These are phyloP conservation scores for Lota lota DNA, from an alignment of 2,113 vertebrate genomes.

Conservation along the genomic window DNA sequence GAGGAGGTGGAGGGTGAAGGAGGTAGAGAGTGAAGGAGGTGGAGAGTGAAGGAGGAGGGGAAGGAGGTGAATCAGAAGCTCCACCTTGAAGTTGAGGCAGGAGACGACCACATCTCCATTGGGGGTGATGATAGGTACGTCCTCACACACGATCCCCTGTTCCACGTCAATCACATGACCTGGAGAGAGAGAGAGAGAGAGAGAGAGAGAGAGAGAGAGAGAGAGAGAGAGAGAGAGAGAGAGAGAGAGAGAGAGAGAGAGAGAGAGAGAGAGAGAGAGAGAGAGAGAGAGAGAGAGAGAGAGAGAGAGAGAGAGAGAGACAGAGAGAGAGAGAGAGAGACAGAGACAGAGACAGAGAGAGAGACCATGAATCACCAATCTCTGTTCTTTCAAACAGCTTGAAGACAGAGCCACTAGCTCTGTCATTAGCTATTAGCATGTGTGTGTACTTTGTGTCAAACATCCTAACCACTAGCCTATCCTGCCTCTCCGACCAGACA, in stretches of 20 bases:
- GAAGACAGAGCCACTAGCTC: too few species aligned
- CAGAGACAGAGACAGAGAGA: neutral
- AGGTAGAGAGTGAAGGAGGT: neutral
- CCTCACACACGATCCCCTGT: slow-evolving; percentile 94
- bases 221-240: neutral
- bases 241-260: neutral
- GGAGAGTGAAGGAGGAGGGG: neutral
- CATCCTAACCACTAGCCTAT: too few species aligned
- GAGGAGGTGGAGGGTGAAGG: too few species aligned
- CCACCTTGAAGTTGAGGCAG: slow-evolving; percentile 92
- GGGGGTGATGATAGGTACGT: slow-evolving; percentile 97
- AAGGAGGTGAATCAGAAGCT: neutral
- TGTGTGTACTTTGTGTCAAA: too few species aligned
- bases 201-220: neutral
- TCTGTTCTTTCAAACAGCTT: too few species aligned
- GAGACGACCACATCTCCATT: slow-evolving; percentile 95
- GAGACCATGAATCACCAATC: neutral
- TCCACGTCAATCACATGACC: slow-evolving; percentile 95
- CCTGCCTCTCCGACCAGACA: too few species aligned
- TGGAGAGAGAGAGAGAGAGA: slow-evolving; percentile 44
- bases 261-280: neutral
- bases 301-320: slow-evolving; percentile 17
- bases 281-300: neutral
- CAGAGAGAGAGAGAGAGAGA: too few species aligned
- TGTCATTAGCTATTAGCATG: too few species aligned